Evolutionary conservation across 30 jellyfish, hydroid and myxozoan genomes (phyloP), one percentile per base, ranked within the genome.

Genomic region (Morbakka virulenta): DNA sequence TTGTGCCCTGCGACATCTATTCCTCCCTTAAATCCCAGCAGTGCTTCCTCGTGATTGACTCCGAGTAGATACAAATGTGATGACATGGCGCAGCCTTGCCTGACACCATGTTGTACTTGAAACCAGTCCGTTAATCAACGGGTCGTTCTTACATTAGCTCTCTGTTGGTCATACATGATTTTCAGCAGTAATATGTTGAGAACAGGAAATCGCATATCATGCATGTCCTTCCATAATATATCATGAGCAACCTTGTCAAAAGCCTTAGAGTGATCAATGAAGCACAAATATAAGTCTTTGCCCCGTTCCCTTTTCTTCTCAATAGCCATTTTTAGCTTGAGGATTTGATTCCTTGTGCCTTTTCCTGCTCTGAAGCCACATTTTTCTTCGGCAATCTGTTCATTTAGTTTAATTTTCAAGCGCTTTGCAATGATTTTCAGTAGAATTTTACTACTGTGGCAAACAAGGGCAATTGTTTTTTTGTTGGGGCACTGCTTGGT

Each of bases 341-440:
- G 51, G 17, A 70, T 70, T 70, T 70, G 82, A 35, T 70, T 70
- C 49, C 82, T 36, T 70, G 82, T 52, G 4, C 82, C 77, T 32
- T 36, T 33, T 26, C 23, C 77, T 32, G 36, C 47, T 14, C 3
- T 48, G 28, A 70, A 70, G 29, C 85, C 85, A 14, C 28, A 72
- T 48, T 73, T 72, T 73, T 73, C 85, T 27, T 73, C 77, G 14
- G 50, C n/a, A 20, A 9, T 49, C 30, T 73, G 62, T 34, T 33
- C 24, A 20, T 26, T 34, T 9, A 20, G 23, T 25, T 32, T 32
- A 47, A 20, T 30, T 17, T 35, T 69, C 22, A 34, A 35, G 20
- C 81, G 22, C 31, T 69, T 33, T 69, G 6, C 25, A 49, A 69
- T 35, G 23, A 73, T 73, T 73, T 69, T 69, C 35, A 33, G 71